Percentiles rank a stretch among this genome's conserved stretches.
phyloP scores from a whole-genome alignment of 2,888 invertebrate genomes.

The Tortricodes alternella region DNA sequence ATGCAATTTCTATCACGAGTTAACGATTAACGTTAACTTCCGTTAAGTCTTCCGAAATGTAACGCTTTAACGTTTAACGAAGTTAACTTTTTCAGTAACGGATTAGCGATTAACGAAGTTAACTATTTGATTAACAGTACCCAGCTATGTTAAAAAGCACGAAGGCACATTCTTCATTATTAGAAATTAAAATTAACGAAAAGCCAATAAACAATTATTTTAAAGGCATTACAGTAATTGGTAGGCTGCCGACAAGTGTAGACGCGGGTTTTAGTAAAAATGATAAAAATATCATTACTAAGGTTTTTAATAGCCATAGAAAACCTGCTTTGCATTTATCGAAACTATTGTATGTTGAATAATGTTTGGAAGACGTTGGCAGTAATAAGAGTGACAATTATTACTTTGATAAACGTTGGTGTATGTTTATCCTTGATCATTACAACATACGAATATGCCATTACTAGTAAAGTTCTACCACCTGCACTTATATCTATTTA shows the following conservation, averaged over 20 bases:
- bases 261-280: neutral
- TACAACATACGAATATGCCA: neutral
- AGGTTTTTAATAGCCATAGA: neutral
- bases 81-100: no score
- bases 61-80: no score
- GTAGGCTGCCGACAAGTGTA: neutral
- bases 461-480: neutral
- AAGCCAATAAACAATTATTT: no score
- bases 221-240: neutral
- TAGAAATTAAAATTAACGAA: no score
- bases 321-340: neutral
- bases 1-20: no score
- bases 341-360: neutral
- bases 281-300: neutral
- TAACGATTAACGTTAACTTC: no score
- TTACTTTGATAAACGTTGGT: neutral
- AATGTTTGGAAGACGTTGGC: neutral
- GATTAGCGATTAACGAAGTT: no score
- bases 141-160: no score
- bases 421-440: neutral
- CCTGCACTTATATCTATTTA: neutral
- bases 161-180: no score
- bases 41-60: no score
- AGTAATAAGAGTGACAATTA: neutral
- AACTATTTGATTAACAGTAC: no score